Conservation (phyloP, 30 jellyfish, hydroid and myxozoan genomes). For the Phacellophora camtschatica region DNA sequence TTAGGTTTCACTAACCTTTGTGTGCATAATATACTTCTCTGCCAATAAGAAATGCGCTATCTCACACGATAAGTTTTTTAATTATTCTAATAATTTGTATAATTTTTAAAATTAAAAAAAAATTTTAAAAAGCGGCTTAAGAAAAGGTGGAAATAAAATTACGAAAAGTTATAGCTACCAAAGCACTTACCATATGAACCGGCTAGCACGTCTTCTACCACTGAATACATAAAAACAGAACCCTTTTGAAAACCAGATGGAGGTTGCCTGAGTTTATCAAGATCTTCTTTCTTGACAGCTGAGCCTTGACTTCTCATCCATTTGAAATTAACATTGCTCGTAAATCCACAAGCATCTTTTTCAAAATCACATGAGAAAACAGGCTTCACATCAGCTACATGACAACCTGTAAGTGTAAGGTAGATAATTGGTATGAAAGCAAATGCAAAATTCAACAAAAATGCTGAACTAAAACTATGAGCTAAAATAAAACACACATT, state of each 20-base stretch:
- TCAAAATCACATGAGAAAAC: constrained; percentile 79
- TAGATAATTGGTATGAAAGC: too few species aligned
- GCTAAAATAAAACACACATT: too few species aligned
- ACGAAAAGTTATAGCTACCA: not conserved
- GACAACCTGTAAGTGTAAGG: constrained; percentile 85
- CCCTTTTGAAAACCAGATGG: constrained; percentile 68
- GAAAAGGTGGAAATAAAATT: constrained; percentile 33
- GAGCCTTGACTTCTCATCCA: constrained; percentile 65
- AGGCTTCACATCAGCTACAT: constrained; percentile 61
- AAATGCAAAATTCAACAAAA: too few species aligned
- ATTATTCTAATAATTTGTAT: too few species aligned
- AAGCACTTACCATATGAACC: constrained; percentile 51
- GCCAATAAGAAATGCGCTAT: too few species aligned
- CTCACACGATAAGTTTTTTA: too few species aligned
- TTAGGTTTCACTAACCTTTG: too few species aligned
- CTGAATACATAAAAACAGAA: constrained; percentile 71
- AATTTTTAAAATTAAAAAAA: too few species aligned
- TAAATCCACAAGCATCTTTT: constrained; percentile 61
- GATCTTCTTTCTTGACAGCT: constrained; percentile 24
- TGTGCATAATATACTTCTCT: too few species aligned
- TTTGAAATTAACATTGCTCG: not conserved
- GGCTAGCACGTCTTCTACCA: not conserved
- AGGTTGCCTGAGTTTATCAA: constrained; percentile 65
- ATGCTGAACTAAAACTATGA: too few species aligned
- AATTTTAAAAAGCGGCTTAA: too few species aligned